Base-by-base conservation (phyloP, 2,113 vertebrate genomes). In the Rattus rattus region DNA sequence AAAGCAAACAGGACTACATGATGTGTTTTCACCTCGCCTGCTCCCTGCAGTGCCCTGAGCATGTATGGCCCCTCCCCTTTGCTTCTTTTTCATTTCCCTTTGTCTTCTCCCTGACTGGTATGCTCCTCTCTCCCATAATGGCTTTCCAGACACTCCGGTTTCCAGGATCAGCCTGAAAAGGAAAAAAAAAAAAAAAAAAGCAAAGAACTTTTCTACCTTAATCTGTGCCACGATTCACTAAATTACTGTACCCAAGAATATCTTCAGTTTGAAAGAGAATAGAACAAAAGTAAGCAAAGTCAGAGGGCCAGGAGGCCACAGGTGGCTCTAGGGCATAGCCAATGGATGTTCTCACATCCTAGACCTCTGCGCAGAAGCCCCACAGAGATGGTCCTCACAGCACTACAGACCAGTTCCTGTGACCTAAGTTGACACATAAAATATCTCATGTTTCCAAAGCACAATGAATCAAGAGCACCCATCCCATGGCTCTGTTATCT, bases 41-140 rank as follows among this genome's bases (percentile, higher is more conserved):
- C 5, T 47, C 33, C 7, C 63, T 49, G 24, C 14, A 10, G 11
- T 10, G 2, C 49, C 4, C 3, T 4, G 19, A 6, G 43, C 16
- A 1, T 26, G 7, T 1, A 0, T 11, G 22, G 19, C 4, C n/a
- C 30, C n/a, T 79, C 22, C 19, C 10, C 0, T 30, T 52, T 2
- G 2, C 4, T 17, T 26, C 36, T 14, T 52, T 39, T 47, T 5
- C 17, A 43, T 79, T 65, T 17, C 9, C 59, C 39, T 47, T 36
- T 43, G 61, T 61, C 79, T 19, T 2, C 39, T 12, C 49, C n/a
- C 36, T 24, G 1, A 49, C 26, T 4, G 10, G 12, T n/a, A 20
- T 19, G 4, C 26, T 47, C 1, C 33, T 59, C 0, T 26, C 20
- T 14, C 43, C 12, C 4, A 2, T 1, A 3, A 33, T 67, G 83